These are phyloP conservation scores for Eublepharis macularius DNA, from an alignment of 2,113 vertebrate species.

Conservation along the genomic window DNA sequence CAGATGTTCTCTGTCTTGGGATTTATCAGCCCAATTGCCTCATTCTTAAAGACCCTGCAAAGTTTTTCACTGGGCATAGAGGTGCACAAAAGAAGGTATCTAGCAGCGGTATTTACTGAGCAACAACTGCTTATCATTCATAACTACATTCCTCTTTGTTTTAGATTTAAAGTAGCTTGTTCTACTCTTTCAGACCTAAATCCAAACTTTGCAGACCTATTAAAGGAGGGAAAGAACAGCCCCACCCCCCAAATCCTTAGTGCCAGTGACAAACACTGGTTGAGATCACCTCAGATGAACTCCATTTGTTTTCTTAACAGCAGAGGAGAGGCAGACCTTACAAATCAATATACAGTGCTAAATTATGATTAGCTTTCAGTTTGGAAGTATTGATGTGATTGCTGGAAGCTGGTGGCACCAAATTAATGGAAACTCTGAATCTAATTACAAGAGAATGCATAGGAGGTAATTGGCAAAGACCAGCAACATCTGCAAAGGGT, in stretches of 20 bases:
- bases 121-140: not conserved
- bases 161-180: not conserved
- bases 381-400: conserved; percentile 42
- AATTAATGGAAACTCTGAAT: conserved; percentile 42
- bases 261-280: conserved; percentile 6
- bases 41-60: too few species aligned
- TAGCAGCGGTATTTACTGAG: not conserved
- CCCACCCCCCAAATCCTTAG: not conserved
- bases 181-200: not conserved
- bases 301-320: conserved; percentile 53
- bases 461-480: conserved; percentile 42
- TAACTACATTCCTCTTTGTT: not conserved
- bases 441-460: conserved; percentile 38
- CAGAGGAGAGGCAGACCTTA: conserved; percentile 41
- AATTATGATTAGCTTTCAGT: conserved; percentile 56
- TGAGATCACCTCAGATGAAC: conserved; percentile 39
- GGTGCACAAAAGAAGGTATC: too few species aligned
- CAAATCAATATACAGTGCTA: conserved; percentile 48
- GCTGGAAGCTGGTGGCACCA: conserved; percentile 21
- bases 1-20: too few species aligned
- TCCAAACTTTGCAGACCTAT: conserved; percentile 10
- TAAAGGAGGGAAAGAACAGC: conserved; percentile 12
- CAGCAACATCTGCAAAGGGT: conserved; percentile 35
- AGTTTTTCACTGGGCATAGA: too few species aligned
- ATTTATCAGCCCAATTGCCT: too few species aligned